Evolutionary conservation across 2,797 vertebrate species (phyloP), one percentile per base, ranked within the genome.

Genomic region (Catostomus latipinnis): DNA sequence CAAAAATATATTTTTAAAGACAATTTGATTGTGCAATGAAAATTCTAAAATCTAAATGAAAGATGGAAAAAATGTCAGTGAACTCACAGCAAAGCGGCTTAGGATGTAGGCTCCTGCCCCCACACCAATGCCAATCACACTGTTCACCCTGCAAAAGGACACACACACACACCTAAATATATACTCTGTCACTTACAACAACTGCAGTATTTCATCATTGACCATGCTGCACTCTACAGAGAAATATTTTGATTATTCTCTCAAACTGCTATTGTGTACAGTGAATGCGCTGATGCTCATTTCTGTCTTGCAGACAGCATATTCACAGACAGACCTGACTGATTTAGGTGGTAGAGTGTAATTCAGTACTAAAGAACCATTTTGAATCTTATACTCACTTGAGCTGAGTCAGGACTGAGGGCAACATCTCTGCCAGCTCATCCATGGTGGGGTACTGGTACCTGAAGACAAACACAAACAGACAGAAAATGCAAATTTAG

Each of bases 401-500:
- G 66, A 99, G 93, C 84, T 98, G 96, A 10, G 94, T 97, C 88
- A 98, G 90, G 84, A 99, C 95, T 53, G 96, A 92, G 3, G 95
- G 94, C 82, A 99, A 89, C 97, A 99, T 99, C 90, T 98, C 96
- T 14, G 97, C 95, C 81, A 98, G 86, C 82, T 98, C 96, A 79
- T 98, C 97, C 96, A 97, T 97, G 76, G 94, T 96, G 0, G 97
- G 97, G 87, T 98, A 99, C 83, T 94, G 96, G 87, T 98, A 99
- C 81, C 97, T 99, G 87, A 85, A 92, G 89, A 69, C 13, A 63
- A 22, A 78, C 5, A 65, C 14, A 69, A n/a, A 49, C 14, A 34
- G 22, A 80, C 18, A 58, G 12, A 53, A 56, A 71, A 65, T 71
- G 7, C 8, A 10, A 48, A 49, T 60, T 9, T 34, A 34, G 34